phyloP scores from a whole-genome alignment of 1,140 invertebrate species.

The Megalonaias nervosa region DNA sequence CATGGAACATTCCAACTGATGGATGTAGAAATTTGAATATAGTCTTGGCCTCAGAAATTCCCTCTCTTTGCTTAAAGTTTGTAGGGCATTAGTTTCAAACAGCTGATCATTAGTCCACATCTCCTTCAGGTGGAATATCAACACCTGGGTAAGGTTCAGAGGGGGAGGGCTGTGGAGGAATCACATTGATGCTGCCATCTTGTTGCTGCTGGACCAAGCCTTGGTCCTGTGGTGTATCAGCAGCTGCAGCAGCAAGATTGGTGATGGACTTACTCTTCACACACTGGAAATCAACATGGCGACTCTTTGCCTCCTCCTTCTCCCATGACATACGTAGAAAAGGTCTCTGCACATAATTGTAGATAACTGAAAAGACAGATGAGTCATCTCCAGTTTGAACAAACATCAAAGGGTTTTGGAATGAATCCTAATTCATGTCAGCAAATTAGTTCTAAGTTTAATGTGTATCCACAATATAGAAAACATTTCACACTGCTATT shows the following conservation, averaged over 20 bases:
- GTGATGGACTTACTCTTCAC: slow-evolving; percentile 72
- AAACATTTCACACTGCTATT: too few species aligned
- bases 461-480: too few species aligned
- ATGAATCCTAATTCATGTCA: too few species aligned
- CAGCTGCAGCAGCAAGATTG: slow-evolving; percentile 65
- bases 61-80: too few species aligned
- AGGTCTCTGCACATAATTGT: slow-evolving; percentile 99
- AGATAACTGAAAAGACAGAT: slow-evolving; percentile 82
- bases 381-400: too few species aligned
- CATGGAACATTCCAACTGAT: too few species aligned
- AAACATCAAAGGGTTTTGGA: too few species aligned
- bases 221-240: slow-evolving; percentile 87
- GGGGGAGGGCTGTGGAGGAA: slow-evolving; percentile 70
- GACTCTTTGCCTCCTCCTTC: slow-evolving; percentile 98
- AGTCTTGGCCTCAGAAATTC: too few species aligned
- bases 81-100: too few species aligned
- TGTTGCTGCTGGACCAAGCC: slow-evolving; percentile 77
- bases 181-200: slow-evolving; percentile 61
- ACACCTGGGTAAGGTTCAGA: slow-evolving; percentile 71
- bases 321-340: slow-evolving; percentile 99
- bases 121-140: slow-evolving; percentile 66
- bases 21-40: too few species aligned
- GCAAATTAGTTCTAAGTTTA: too few species aligned
- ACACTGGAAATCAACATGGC: slow-evolving; percentile 96
- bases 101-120: slow-evolving; percentile 41